phyloP scores from a whole-genome alignment of 1,140 invertebrate genomes.

The Oncopeltus fasciatus region DNA sequence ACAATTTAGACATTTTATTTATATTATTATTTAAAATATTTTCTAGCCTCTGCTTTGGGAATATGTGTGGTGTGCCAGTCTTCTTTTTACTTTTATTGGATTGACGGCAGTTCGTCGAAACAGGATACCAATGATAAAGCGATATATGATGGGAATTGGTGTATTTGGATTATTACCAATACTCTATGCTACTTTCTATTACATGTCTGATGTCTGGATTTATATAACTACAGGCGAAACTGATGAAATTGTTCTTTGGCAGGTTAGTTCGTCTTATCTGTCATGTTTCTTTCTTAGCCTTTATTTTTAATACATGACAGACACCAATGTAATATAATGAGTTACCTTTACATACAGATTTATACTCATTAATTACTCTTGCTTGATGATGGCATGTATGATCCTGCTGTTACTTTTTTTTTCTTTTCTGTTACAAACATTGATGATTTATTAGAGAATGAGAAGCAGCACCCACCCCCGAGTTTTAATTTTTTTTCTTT shows the following conservation, averaged over 20 bases:
- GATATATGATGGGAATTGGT: conserved; percentile 68
- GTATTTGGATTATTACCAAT: conserved; percentile 67
- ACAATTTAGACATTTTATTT: background rate
- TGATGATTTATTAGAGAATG: background rate
- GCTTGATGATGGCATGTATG: too few species aligned
- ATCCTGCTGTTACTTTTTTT: too few species aligned
- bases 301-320: background rate
- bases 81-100: conserved; percentile 74
- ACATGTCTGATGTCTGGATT: conserved; percentile 68
- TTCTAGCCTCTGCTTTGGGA: conserved; percentile 78
- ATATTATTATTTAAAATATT: conserved; percentile 9
- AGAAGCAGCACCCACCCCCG: too few species aligned
- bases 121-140: conserved; percentile 55
- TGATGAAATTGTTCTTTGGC: conserved; percentile 58
- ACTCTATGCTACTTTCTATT: conserved; percentile 63
- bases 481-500: too few species aligned
- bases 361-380: background rate
- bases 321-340: background rate
- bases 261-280: conserved; percentile 38
- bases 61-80: conserved; percentile 79
- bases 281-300: background rate
- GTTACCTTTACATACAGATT: background rate
- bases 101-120: conserved; percentile 74
- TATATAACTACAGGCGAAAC: conserved; percentile 54
- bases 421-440: background rate